A percentile compares a stretch with the other conserved stretches of the same genome.
phyloP scores from a whole-genome alignment of 1,140 invertebrate species.

The Caenorhabditis remanei region DNA sequence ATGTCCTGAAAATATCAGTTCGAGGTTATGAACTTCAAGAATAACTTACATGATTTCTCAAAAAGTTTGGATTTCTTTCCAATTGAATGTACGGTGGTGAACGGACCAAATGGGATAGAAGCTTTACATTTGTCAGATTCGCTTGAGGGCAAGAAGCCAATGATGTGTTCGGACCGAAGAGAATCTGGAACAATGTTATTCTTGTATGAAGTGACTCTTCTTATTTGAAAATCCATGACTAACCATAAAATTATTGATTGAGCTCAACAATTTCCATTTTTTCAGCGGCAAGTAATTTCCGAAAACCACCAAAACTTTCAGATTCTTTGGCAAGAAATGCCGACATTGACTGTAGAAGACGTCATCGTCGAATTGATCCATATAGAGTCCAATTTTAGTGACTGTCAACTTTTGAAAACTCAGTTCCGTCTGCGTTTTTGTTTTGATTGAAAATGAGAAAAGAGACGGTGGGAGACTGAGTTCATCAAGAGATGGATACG shows the following conservation, averaged over 20 bases:
- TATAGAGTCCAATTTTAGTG: constrained; percentile 12
- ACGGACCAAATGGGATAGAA: constrained; percentile 16
- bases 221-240: neutral
- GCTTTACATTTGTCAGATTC: neutral
- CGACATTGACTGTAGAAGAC: constrained; percentile 6
- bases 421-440: neutral
- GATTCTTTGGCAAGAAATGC: neutral
- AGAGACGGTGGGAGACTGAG: constrained; percentile 11
- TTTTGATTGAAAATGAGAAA: constrained; percentile 12
- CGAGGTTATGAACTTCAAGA: too few relatives aligned
- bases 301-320: constrained; percentile 24
- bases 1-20: neutral
- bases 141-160: constrained; percentile 19
- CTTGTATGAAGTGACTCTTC: neutral
- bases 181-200: constrained; percentile 4
- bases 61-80: constrained; percentile 20
- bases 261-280: neutral
- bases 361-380: constrained; percentile 44
- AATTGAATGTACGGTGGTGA: neutral
- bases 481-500: neutral
- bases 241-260: neutral
- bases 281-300: constrained; percentile 27
- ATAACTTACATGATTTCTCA: constrained; percentile 38
- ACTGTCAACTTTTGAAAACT: neutral
- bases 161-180: constrained; percentile 18